Evolutionary conservation across 1,140 invertebrate species (phyloP).

Genomic region (Lysiphlebus fabarum): DNA sequence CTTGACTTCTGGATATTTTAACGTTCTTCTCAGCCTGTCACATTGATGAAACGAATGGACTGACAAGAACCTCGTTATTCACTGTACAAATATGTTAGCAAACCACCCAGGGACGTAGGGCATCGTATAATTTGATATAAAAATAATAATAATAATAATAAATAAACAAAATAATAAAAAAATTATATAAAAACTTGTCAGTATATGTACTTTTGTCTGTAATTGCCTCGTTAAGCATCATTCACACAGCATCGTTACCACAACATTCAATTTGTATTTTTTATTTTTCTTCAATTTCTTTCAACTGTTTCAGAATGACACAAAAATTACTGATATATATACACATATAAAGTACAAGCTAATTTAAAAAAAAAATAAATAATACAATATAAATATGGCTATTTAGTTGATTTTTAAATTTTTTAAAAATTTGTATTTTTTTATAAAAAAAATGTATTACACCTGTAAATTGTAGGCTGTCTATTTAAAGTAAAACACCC

Average conservation of each 20-base stretch:
- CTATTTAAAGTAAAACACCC: constrained; percentile 31
- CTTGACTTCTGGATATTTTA: neutral
- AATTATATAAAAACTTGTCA: neutral
- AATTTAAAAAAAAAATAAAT: no score
- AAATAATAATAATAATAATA: constrained; percentile 3
- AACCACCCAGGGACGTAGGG: neutral
- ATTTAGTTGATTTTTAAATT: no score
- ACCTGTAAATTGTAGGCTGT: constrained; percentile 33
- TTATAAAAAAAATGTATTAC: constrained; percentile 48
- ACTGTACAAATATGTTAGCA: constrained; percentile 13
- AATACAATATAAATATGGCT: no score
- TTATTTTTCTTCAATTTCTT: neutral
- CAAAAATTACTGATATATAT: neutral
- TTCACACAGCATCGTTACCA: constrained; percentile 18
- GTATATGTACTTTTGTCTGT: constrained; percentile 5
- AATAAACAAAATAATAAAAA: neutral
- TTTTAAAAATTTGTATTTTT: no score
- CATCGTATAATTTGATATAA: constrained; percentile 15
- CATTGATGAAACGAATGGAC: constrained; percentile 11
- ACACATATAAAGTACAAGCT: no score
- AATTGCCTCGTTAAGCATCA: constrained; percentile 25
- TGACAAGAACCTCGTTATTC: constrained; percentile 25
- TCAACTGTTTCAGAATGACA: neutral
- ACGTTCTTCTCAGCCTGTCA: constrained; percentile 13
- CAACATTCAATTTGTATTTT: constrained; percentile 15